Base-by-base conservation (phyloP, 2,113 vertebrate genomes). In the Camelus bactrianus region DNA sequence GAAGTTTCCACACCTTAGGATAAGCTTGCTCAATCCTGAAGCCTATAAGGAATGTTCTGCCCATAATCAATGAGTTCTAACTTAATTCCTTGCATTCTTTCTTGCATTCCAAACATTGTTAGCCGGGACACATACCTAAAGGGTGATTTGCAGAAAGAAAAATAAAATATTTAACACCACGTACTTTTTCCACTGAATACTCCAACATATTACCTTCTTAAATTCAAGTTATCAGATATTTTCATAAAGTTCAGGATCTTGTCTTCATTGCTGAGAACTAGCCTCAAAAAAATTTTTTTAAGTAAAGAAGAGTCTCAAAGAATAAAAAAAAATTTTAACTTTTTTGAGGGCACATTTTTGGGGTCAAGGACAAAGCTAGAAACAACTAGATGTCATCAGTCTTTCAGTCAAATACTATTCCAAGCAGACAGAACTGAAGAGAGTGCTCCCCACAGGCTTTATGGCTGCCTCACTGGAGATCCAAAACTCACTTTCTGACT, bases 1-100 rank as follows among this genome's bases (percentile, higher is more conserved):
- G 56, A 52, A n/a, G 11, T 79, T 91, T 95, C 97, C 89, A 96
- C 77, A 75, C 15, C 20, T 42, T 62, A 30, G 46, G 48, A 92
- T 64, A 92, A 91, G 54, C 56, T 97, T 96, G 62, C 93, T 96
- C 67, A 81, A 38, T 83, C 65, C 62, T 52, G 67, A 89, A 96
- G 19, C 60, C 35, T 30, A 30, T 81, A 81, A 62, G 42, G 58
- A 35, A 72, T 54, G 38, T 70, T 93, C 69, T 64, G 35, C 75
- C 87, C 87, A 26, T 81, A 76, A 87, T 75, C 12, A 3, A 2
- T 28, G 13, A 69, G 12, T 79, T 94, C 92, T 73, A 20, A 32
- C 35, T 91, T 88, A 86, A 98, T 96, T 81, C 84, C 42, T 92
- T 56, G 67, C 14, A 94, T 97, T 88, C 95, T 93, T 95, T 88